These are phyloP conservation scores for Thereva unica DNA, from an alignment of 2,888 invertebrate genomes.

Conservation along the genomic window DNA sequence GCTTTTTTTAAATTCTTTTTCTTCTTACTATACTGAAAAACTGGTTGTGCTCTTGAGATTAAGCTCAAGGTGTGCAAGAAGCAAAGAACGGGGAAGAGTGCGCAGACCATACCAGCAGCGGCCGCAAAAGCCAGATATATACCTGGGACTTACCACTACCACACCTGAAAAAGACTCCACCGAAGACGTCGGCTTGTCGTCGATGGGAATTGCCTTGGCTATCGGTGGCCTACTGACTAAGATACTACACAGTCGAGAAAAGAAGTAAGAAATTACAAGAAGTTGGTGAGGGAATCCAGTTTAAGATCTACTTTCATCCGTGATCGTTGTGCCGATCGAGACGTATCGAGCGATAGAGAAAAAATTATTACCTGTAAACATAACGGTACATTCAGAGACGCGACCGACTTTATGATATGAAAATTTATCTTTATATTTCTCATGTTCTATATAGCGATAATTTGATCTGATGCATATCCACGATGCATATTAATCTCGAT, in stretches of 20 bases:
- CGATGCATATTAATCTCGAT: too few relatives aligned
- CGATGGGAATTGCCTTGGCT: not conserved
- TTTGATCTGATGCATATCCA: too few relatives aligned
- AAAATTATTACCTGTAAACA: not conserved
- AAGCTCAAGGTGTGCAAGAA: too few relatives aligned
- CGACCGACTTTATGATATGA: too few relatives aligned
- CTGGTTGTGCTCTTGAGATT: not conserved
- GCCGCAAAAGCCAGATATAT: too few relatives aligned
- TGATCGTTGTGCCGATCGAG: constrained; percentile 6
- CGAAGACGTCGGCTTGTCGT: not conserved
- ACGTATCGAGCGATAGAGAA: not conserved
- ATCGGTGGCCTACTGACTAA: constrained; percentile 27
- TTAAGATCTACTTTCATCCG: constrained; percentile 27
- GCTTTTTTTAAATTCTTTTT: constrained; percentile 3
- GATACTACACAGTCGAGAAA: constrained; percentile 4
- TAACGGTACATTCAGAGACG: not conserved
- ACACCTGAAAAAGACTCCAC: too few relatives aligned
- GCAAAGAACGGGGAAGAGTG: too few relatives aligned
- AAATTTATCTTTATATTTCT: too few relatives aligned
- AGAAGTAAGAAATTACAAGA: constrained; percentile 1
- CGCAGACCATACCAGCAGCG: too few relatives aligned
- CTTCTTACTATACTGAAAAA: constrained; percentile 8
- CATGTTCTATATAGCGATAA: too few relatives aligned
- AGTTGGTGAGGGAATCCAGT: constrained; percentile 29
- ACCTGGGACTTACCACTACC: too few relatives aligned